Percentiles rank a stretch among this genome's conserved stretches.
phyloP scores from a whole-genome alignment of 92 coral and sea anemone species.

The Virgularia gustaviana region DNA sequence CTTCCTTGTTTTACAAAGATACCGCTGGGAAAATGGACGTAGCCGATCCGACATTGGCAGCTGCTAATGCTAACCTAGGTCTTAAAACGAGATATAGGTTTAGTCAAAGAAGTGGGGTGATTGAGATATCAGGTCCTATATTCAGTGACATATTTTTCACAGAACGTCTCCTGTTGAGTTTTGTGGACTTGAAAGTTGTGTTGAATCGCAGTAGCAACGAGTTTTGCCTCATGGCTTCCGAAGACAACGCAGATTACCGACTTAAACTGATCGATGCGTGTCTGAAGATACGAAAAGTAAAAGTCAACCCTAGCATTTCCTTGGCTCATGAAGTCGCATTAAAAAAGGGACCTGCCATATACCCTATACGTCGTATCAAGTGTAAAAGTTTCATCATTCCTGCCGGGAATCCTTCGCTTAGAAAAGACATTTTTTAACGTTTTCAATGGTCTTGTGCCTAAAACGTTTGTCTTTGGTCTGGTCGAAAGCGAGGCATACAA shows the following conservation, averaged over 20 bases:
- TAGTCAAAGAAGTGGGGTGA: too few species aligned
- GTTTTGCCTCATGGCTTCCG: too few species aligned
- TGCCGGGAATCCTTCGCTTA: constrained; percentile 3
- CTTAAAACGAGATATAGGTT: too few species aligned
- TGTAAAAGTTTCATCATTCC: neutral
- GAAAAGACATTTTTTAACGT: constrained; percentile 48
- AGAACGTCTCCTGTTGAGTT: too few species aligned
- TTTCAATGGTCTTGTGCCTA: constrained; percentile 45
- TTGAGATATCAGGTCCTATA: too few species aligned
- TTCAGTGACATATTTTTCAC: too few species aligned
- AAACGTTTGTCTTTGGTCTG: constrained; percentile 38
- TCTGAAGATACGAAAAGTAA: constrained; percentile 22
- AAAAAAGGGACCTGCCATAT: constrained; percentile 5
- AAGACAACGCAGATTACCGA: constrained; percentile 5
- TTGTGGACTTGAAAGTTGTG: too few species aligned
- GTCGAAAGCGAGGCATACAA: constrained; percentile 49
- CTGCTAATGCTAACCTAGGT: too few species aligned
- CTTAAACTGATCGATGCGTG: neutral
- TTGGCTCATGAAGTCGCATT: constrained; percentile 34
- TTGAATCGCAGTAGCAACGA: too few species aligned
- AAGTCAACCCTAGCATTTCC: constrained; percentile 28
- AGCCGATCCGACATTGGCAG: too few species aligned
- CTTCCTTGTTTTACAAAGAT: too few species aligned
- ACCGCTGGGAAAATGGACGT: too few species aligned
- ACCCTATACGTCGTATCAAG: constrained; percentile 8